Percentiles rank a stretch among this genome's conserved stretches.
Evolutionary conservation across 1,140 invertebrate genomes (phyloP).

Genomic region (Drosophila leontia): DNA sequence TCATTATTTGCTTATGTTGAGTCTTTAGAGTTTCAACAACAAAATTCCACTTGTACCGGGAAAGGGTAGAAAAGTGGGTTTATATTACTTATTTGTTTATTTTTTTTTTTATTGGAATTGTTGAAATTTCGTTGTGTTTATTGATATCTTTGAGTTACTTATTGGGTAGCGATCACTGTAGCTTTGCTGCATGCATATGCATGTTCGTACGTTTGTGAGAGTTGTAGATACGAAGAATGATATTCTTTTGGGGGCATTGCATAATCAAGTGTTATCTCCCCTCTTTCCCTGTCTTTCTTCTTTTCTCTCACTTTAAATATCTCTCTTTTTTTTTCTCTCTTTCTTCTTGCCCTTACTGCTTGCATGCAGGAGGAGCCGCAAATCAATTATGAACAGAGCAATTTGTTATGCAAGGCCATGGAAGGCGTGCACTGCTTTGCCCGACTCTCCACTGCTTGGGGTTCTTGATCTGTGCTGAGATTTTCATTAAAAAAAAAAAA

Average conservation of each 20-base stretch:
- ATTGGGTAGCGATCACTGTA: constrained; percentile 11
- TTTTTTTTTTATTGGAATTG: background rate
- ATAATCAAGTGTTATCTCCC: constrained; percentile 31
- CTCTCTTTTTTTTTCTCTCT: background rate
- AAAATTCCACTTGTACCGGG: constrained; percentile 1
- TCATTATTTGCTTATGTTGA: constrained; percentile 26
- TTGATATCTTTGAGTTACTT: background rate
- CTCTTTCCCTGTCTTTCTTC: background rate
- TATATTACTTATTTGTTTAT: constrained; percentile 3
- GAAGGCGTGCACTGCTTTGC: constrained; percentile 7
- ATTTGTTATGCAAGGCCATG: constrained; percentile 56
- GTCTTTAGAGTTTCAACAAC: constrained; percentile 15
- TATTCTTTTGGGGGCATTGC: constrained; percentile 48
- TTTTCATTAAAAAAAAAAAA: background rate
- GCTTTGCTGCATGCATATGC: background rate
- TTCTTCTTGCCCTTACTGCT: constrained; percentile 3
- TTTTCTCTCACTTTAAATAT: background rate
- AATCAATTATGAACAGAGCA: constrained; percentile 38
- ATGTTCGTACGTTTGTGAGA: constrained; percentile 11
- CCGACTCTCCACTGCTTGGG: background rate
- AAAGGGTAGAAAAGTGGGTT: background rate
- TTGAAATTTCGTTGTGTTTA: background rate
- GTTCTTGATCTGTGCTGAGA: constrained; percentile 24
- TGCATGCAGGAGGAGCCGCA: constrained; percentile 16
- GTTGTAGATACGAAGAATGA: constrained; percentile 28